Conservation (phyloP, 2,113 vertebrate genomes). For the Cheirogaleus medius region DNA sequence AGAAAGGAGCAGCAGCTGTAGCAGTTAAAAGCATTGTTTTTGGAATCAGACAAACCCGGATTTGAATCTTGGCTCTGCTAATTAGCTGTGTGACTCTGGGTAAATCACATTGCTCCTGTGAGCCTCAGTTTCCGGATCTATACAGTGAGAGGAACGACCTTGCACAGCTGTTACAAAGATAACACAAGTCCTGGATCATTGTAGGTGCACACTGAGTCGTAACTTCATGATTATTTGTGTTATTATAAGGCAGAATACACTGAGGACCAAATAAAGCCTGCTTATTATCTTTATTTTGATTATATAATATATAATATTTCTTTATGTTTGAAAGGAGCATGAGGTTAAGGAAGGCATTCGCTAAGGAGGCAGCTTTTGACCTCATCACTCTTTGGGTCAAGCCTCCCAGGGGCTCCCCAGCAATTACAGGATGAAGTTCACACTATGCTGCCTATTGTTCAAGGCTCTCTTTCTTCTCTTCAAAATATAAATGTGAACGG, state of each 20-base stretch:
- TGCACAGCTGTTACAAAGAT: not conserved
- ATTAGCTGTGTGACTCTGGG: slow-evolving; percentile 10
- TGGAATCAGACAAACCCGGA: slow-evolving; percentile 46
- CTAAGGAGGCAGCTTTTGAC: not conserved
- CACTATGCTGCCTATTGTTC: not conserved
- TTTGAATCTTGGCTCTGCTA: not conserved
- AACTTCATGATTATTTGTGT: slow-evolving; percentile 37
- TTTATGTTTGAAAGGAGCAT: not conserved
- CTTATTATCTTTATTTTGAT: slow-evolving; percentile 9
- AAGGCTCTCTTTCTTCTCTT: slow-evolving; percentile 45
- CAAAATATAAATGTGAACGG: slow-evolving; percentile 33
- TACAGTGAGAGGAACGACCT: not conserved
- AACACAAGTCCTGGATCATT: not conserved
- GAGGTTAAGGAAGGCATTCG: not conserved
- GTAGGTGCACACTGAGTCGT: slow-evolving; percentile 25
- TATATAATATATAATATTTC: not conserved
- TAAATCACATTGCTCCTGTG: slow-evolving; percentile 29
- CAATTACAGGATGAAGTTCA: not conserved
- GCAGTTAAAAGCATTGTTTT: slow-evolving; percentile 35
- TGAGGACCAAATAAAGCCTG: slow-evolving; percentile 33
- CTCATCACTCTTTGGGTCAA: not conserved
- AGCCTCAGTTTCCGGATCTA: not conserved
- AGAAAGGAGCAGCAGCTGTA: slow-evolving; percentile 41
- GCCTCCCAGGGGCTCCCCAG: not conserved
- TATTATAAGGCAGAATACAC: slow-evolving; percentile 39